A percentile compares a stretch with the other conserved stretches of the same genome.
These are phyloP conservation scores for Ammodytes marinus DNA, from an alignment of 2,113 vertebrate species.

Conservation along the genomic window DNA sequence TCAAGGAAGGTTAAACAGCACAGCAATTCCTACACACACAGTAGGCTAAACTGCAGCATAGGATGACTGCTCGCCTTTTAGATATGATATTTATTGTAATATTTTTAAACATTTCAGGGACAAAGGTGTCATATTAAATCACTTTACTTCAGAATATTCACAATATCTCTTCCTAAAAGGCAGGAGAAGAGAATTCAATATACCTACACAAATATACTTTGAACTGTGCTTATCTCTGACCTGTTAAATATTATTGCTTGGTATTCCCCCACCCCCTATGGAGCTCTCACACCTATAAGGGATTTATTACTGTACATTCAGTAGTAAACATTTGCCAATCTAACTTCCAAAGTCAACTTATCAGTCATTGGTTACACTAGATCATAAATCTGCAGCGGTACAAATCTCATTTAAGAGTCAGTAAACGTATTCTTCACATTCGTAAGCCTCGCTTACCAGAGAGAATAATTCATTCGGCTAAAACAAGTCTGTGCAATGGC, in stretches of 20 bases:
- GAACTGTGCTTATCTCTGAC: conserved; percentile 64
- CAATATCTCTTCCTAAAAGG: conserved; percentile 37
- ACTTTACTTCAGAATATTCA: neutral
- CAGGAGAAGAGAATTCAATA: conserved; percentile 7
- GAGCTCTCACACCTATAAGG: conserved; percentile 6
- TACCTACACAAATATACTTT: conserved; percentile 53
- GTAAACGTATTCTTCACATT: conserved; percentile 28
- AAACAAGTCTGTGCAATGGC: conserved; percentile 24
- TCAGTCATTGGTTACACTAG: neutral
- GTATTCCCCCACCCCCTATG: neutral
- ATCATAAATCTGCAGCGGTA: conserved; percentile 14
- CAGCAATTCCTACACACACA: conserved; percentile 15
- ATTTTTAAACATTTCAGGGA: conserved; percentile 45
- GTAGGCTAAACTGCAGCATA: conserved; percentile 13
- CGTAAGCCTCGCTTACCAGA: conserved; percentile 3
- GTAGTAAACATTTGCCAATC: conserved; percentile 39
- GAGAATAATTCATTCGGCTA: neutral
- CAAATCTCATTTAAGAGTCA: conserved; percentile 11
- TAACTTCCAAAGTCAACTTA: conserved; percentile 19
- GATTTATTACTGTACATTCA: conserved; percentile 60
- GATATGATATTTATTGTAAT: neutral
- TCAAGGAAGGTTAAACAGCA: conserved; percentile 29
- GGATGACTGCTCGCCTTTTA: neutral
- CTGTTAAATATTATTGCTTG: conserved; percentile 74
- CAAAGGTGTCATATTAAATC: neutral